Evolutionary conservation across 2,888 invertebrate genomes (phyloP).

Genomic region (Teinopalpus imperialis): DNA sequence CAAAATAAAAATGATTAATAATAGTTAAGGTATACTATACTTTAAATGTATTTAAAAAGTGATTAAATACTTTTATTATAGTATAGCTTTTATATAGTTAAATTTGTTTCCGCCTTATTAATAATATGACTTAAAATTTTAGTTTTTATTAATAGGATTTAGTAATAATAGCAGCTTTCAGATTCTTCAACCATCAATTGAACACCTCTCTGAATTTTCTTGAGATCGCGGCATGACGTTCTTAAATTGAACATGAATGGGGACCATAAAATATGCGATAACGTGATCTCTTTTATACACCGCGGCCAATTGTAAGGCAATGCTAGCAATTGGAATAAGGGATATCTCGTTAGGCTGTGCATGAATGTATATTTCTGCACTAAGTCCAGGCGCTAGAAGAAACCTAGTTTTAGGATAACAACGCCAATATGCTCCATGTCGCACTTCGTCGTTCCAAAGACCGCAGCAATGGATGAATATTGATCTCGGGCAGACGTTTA

Average conservation of each 20-base stretch:
- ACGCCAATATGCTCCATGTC: conserved; percentile 55
- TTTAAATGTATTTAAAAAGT: too few species aligned
- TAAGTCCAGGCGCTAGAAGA: conserved; percentile 54
- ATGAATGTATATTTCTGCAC: conserved; percentile 40
- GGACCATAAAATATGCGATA: conserved; percentile 51
- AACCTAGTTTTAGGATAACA: conserved; percentile 54
- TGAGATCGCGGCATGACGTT: conserved; percentile 31
- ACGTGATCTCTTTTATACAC: conserved; percentile 55
- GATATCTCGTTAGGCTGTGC: conserved; percentile 46
- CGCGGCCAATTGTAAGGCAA: conserved; percentile 52
- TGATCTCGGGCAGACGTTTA: conserved; percentile 46
- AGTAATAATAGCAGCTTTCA: too few species aligned
- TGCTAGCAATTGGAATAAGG: conserved; percentile 40
- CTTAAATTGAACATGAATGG: conserved; percentile 49
- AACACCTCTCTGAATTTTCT: conserved; percentile 9
- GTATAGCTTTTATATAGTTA: too few species aligned
- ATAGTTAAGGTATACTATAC: too few species aligned
- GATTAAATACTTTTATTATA: too few species aligned
- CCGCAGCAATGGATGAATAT: conserved; percentile 56
- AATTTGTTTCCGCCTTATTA: too few species aligned
- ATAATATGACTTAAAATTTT: too few species aligned
- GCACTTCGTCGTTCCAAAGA: conserved; percentile 49
- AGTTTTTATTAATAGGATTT: too few species aligned
- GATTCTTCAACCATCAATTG: neutral
- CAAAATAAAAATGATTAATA: too few species aligned